Percentiles rank a stretch among this genome's conserved stretches.
These are phyloP conservation scores for Cepaea hortensis DNA, from an alignment of 2,888 invertebrate species.

Conservation along the genomic window DNA sequence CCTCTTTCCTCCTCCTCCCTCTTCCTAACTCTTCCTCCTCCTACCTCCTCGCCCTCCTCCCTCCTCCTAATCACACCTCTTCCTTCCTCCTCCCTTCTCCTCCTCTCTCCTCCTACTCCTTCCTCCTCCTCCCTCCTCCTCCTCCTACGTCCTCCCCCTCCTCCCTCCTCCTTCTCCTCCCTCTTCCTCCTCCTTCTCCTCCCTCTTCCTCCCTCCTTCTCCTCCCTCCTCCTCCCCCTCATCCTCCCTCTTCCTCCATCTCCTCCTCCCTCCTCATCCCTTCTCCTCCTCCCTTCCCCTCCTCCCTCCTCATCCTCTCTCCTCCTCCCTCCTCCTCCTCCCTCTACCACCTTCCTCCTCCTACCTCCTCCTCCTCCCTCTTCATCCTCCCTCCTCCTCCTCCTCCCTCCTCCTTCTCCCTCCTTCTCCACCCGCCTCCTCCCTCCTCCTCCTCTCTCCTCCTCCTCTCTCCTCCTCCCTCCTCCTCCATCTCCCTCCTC, in stretches of 20 bases:
- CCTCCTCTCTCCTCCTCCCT: too few relatives aligned
- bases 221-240: too few relatives aligned
- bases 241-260: not conserved
- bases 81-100: too few relatives aligned
- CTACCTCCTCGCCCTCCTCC: too few relatives aligned
- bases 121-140: too few relatives aligned
- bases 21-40: too few relatives aligned
- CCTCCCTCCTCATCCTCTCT: not conserved
- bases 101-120: too few relatives aligned
- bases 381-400: not conserved
- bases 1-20: not conserved
- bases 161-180: not conserved
- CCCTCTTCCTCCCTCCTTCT: not conserved
- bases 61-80: too few relatives aligned
- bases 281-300: not conserved
- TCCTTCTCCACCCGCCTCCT: too few relatives aligned
- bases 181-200: not conserved
- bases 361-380: not conserved
- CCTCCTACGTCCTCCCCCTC: not conserved
- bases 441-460: too few relatives aligned
- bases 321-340: not conserved
- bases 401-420: not conserved
- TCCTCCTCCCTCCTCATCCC: not conserved
- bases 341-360: not conserved
- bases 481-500: too few relatives aligned